Base-by-base conservation (phyloP, 2,888 invertebrate species). In the Sinotaia quadrata region DNA sequence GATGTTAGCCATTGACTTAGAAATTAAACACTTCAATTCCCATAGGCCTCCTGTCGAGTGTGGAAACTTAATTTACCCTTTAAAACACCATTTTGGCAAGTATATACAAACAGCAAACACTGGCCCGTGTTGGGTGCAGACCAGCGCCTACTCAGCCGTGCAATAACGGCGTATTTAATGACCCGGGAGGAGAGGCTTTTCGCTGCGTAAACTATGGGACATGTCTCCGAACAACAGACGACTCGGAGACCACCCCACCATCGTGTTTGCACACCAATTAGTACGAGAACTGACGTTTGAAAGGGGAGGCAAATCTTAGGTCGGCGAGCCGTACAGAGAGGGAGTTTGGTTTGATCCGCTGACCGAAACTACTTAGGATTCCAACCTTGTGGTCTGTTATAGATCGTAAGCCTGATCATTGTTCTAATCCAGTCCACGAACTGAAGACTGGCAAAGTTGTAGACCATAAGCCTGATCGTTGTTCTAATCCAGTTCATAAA, bases 211-310 rank as follows among this genome's bases (percentile, higher is more conserved):
- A 63, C 37, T 21, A 18, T 7, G 31, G 21, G 29, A 29, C 54
- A 63, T 54, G 49, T 24, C 36, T 21, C 18, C 18, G 12, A 18
- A 62, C 52, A 62, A 62, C 24, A 24, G 7, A 15, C 5, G 21
- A 5, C 21, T 27, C 5, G 21, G 15, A 24, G 54, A 47, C 44
- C 60, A 60, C 60, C 61, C 68, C 54, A 33, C 60, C 52, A 54
- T 47, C 34, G 37, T 72, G 65, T 72, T 72, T 65, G 49, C 56
- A 56, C 51, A 59, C 57, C 68, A 72, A 72, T 72, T 72, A 72
- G 54, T 51, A 51, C 63, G 51, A 58, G 60, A 52, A 41, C 47
- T 72, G 71, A 72, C 71, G 68, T 68, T 68, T 68, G 71, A 72
- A 72, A 72, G 65, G 71, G 56, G 61, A 57, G 62, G 67, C 54